A percentile compares a stretch with the other conserved stretches of the same genome.
Conservation (phyloP, 1,140 invertebrate species). For the Aporrectodea caliginosa region DNA sequence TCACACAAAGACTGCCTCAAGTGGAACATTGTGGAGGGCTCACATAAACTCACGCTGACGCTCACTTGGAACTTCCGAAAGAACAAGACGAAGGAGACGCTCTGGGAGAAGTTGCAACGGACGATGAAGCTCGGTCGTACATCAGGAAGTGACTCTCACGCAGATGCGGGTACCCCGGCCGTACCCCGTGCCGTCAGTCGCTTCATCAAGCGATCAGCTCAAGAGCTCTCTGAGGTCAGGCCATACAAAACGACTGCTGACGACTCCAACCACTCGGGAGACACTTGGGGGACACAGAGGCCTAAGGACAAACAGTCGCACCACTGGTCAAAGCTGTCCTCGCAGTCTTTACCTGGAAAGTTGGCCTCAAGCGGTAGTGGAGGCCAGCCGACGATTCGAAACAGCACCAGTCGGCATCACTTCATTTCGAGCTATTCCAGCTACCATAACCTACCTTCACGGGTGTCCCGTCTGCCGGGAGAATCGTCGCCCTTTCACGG, state of each 20-base stretch:
- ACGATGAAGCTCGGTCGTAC: conserved; percentile 18
- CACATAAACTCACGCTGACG: conserved; percentile 28
- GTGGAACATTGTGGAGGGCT: conserved; percentile 24
- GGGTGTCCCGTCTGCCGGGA: background rate
- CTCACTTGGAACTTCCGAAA: conserved; percentile 23
- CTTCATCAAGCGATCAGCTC: conserved; percentile 21
- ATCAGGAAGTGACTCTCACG: background rate
- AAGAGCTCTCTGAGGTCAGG: background rate
- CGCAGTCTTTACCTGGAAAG: conserved; percentile 13
- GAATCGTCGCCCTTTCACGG: conserved; percentile 11
- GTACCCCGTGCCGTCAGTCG: conserved; percentile 9
- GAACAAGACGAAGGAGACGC: conserved; percentile 17
- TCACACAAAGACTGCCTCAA: conserved; percentile 30
- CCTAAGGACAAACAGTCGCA: background rate
- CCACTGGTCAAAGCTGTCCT: conserved; percentile 16
- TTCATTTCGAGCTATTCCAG: conserved; percentile 18
- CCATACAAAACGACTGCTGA: background rate
- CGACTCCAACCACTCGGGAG: background rate
- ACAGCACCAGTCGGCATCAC: background rate
- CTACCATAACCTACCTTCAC: conserved; percentile 17
- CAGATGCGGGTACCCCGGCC: background rate
- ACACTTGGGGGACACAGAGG: background rate
- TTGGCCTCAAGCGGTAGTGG: conserved; percentile 3
- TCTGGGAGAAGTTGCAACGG: conserved; percentile 25
- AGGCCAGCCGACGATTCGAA: background rate